Evolutionary conservation across 2,888 invertebrate genomes (phyloP), one percentile per base, ranked within the genome.

Genomic region (Dynastes maya): DNA sequence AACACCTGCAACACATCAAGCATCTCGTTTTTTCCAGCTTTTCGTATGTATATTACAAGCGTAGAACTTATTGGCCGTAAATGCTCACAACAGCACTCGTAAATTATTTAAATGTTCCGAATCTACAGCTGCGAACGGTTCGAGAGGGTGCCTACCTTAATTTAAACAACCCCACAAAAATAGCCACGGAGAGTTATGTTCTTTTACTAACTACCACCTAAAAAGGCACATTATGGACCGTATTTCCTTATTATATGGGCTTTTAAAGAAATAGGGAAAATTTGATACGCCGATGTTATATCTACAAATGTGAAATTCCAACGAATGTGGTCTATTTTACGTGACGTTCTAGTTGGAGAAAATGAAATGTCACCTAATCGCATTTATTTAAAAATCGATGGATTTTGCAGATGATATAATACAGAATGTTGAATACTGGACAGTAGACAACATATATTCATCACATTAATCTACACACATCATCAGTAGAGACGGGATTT

Each of bases 41-140:
- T 68, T 49, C 68, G 55, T 45, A 55, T 55, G 53, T 55, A 55
- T 55, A 72, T 72, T 61, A 72, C 72, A 2, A 40, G 13, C 16
- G 65, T 13, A 29, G 61, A 45, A 61, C 40, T 61, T 61, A 58
- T 72, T 45, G 72, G 72, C 45, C 72, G 61, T 72, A 72, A 72
- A 72, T 61, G 72, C 40, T 58, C 40, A 37, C 40, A 37, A 27
- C 61, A 22, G 72, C 45, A 11, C 53, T 61, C 72, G 61, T 72
- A 72, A 72, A 72, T 72, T 45, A 72, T 72, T 72, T 72, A 72
- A 72, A 72, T 72, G 58, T 72, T 22, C 72, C 72, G 58, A 72
- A 72, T 72, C 61, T 72, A 72, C 72, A 72, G 72, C 72, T 72
- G 72, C 71, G 55, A 71, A 55, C 71, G 55, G 5, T 37, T 29